Base-by-base conservation (phyloP, 2,888 invertebrate species). In the Tethea ocularis region DNA sequence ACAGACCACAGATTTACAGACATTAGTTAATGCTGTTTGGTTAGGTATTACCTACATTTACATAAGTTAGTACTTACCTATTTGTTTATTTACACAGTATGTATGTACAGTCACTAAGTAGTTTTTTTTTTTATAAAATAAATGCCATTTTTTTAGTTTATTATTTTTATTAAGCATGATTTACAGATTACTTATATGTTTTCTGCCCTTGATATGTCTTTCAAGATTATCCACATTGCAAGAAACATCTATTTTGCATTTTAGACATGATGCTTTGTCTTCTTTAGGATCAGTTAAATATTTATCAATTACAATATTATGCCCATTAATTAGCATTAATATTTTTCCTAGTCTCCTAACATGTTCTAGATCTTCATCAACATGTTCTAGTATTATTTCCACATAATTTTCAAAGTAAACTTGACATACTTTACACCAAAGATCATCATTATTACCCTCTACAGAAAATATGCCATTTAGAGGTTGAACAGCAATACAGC, bases 391-490 rank as follows among this genome's bases (percentile, higher is more conserved):
- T 62, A 86, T 76, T 4, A 73, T 53, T 62, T 81, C 80, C 2
- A 86, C 71, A 22, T 79, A 82, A 59, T 87, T 87, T 59, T 82
- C 77, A 58, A 87, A 78, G 59, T 78, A 85, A 11, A 69, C 63
- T 64, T 80, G 72, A 55, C 87, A 87, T 13, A 87, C 69, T 73
- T 87, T 87, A 57, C 87, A 87, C 83, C 82, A 87, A 6, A 86
- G 59, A 24, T 81, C 77, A n/a, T 76, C 67, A 53, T 75, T 66
- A 38, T 59, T 71, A n/a, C 73, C 75, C 57, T 82, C 78, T 0
- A 86, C 80, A 17, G 84, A 81, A 62, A 86, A 84, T 68, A 87
- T 84, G 1, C 81, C 86, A 61, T 87, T 86, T 26, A 76, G 65
- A 10, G 85, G 83, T 61, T 85, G 86, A 1, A 87, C 70, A 15